Evolutionary conservation across 2,113 vertebrate species (phyloP).

Genomic region (Geothlypis trichas): DNA sequence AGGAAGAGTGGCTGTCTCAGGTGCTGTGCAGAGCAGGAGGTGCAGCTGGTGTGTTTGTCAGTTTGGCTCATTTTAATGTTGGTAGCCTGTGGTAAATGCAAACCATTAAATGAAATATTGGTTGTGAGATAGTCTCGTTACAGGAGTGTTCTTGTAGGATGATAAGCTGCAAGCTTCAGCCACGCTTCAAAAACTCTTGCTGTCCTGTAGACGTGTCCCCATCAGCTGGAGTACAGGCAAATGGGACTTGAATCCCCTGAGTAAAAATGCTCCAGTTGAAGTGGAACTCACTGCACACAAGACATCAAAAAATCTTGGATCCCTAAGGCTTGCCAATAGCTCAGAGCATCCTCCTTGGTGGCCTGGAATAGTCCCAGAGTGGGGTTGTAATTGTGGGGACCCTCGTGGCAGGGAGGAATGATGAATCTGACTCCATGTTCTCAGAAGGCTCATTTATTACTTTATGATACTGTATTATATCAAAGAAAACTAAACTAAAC

Average conservation of each 20-base stretch:
- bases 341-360: neutral
- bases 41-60: neutral
- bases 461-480: too few relatives aligned
- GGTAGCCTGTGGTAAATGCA: neutral
- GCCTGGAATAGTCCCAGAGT: neutral
- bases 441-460: too few relatives aligned
- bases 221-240: neutral
- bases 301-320: neutral
- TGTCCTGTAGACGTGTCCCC: neutral
- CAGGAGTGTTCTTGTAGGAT: neutral
- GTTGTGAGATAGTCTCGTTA: neutral
- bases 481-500: too few relatives aligned
- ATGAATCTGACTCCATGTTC: too few relatives aligned
- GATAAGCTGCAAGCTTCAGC: neutral
- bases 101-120: neutral
- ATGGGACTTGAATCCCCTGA: neutral
- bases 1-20: neutral
- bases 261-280: neutral
- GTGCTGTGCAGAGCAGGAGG: neutral
- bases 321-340: neutral
- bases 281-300: neutral
- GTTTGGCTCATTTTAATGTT: neutral
- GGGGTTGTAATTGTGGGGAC: rapidly evolving
- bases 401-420: too few relatives aligned
- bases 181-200: neutral